Conservation (phyloP, 2,797 vertebrate genomes). For the Psittacula echo region DNA sequence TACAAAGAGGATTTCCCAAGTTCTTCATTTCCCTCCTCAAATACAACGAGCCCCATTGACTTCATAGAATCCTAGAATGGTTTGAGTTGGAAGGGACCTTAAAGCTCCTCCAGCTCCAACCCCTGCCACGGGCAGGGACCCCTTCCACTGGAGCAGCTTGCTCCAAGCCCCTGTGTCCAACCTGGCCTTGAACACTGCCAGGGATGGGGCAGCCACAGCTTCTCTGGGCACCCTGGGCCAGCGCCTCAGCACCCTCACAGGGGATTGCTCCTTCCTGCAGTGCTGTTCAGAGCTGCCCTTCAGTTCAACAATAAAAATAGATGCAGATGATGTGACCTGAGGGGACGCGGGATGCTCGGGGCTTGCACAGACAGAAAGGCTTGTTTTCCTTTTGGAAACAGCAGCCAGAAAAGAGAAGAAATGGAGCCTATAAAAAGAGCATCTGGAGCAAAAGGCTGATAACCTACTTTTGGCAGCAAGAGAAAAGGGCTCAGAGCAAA, state of each 20-base stretch:
- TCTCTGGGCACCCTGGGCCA: too few species aligned
- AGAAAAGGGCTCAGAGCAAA: background rate
- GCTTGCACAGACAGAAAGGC: background rate
- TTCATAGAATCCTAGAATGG: background rate
- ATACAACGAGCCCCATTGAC: accelerated
- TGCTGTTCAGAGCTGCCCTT: background rate
- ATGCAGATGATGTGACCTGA: background rate
- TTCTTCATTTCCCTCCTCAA: background rate
- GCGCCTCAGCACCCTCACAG: background rate
- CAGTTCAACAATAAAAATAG: background rate
- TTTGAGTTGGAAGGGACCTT: too few species aligned
- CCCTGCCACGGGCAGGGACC: too few species aligned
- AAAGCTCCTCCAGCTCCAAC: too few species aligned
- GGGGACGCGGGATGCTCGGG: background rate
- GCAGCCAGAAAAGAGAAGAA: background rate
- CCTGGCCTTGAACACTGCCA: too few species aligned
- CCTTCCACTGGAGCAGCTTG: too few species aligned
- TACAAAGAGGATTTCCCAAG: background rate
- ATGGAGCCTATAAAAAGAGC: background rate
- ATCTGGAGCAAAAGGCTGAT: background rate
- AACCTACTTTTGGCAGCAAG: background rate
- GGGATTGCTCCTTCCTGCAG: background rate
- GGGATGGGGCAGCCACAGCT: too few species aligned
- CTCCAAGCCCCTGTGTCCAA: too few species aligned
- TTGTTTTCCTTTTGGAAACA: background rate